Conservation (phyloP, 30 jellyfish, hydroid and myxozoan species). For the Aurelia aurita region DNA sequence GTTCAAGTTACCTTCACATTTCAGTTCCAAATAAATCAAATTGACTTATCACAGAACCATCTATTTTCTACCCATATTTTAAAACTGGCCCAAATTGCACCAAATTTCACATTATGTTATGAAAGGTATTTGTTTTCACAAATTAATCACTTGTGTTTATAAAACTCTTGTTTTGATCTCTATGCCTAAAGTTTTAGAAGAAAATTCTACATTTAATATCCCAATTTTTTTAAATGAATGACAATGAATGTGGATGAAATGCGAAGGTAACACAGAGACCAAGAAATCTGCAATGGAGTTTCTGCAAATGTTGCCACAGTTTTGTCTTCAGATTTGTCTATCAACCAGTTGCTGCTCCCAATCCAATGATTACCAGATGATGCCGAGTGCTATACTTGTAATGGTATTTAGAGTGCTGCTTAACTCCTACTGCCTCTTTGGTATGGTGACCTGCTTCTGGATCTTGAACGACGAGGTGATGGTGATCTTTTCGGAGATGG, state of each 20-base stretch:
- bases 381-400: no score
- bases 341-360: not conserved
- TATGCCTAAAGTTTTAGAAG: no score
- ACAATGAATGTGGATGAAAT: not conserved
- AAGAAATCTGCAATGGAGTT: not conserved
- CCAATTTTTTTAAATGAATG: not conserved
- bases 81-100: no score
- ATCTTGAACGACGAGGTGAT: constrained; percentile 70
- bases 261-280: not conserved
- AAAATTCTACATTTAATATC: not conserved
- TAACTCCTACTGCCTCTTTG: constrained; percentile 58
- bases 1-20: no score
- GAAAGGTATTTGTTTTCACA: no score
- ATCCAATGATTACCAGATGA: no score
- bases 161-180: no score
- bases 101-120: no score
- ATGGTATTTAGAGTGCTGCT: not conserved
- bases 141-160: no score
- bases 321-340: not conserved
- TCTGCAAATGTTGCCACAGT: not conserved
- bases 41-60: no score
- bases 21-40: no score
- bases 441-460: constrained; percentile 68
- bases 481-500: constrained; percentile 58
- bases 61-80: no score